Evolutionary conservation across 1,140 invertebrate genomes (phyloP), one percentile per base, ranked within the genome.

Genomic region (Colletes latitarsis): DNA sequence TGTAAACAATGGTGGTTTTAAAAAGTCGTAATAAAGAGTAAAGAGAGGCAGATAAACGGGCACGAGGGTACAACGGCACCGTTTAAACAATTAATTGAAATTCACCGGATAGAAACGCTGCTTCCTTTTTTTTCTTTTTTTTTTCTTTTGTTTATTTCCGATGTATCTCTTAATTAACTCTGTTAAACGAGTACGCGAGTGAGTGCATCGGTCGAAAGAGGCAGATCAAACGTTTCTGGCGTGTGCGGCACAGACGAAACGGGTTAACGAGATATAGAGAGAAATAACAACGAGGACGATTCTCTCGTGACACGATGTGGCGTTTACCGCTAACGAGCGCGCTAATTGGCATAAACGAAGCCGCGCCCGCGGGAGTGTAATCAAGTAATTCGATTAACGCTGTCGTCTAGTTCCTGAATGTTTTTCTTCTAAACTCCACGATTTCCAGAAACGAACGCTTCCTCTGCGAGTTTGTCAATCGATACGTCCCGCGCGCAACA

Each of bases 281-380:
- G 62, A 80, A 75, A 68, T 75, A 80, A 80, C 78, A 75, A 74
- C 78, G 78, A 60, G 72, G 72, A 80, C 78, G 78, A 80, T 80
- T 74, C 71, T 80, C 78, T 75, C 72, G 72, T 74, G 78, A 80
- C 72, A 68, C 62, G 76, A 52, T 63, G 78, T 30, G 81, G 75
- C 86, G 82, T 86, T 89, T 89, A 89, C 83, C 84, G 82, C 86
- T 88, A 89, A 89, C 88, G 88, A 88, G 86, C 84, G 81, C 74
- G 83, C 82, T 89, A 88, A 89, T 89, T 89, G 88, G 85, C 84
- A 83, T 81, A 79, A 88, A 88, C 86, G 86, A 88, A 89, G 73
- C 73, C 72, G 72, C 79, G 62, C 71, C 78, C 78, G 78, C 72
- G 78, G 63, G 72, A 80, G 72, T 80, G 72, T 80, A 80, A 80